Evolutionary conservation across 2,113 vertebrate species (phyloP).

Genomic region (Axis porcinus): DNA sequence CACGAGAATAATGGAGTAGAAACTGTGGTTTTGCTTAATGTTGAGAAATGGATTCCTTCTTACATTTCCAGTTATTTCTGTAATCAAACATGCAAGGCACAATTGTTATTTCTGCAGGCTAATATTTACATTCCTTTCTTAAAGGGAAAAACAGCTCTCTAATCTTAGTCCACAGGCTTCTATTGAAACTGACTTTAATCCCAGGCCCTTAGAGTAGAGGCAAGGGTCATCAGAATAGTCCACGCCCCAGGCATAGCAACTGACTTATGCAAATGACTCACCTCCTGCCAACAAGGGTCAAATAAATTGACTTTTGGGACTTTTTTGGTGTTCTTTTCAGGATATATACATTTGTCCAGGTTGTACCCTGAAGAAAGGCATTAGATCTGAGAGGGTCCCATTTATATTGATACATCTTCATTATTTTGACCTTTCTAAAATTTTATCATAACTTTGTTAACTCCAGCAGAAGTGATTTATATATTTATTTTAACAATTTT

Average conservation of each 20-base stretch:
- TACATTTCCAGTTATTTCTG: background rate
- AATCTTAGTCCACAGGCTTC: background rate
- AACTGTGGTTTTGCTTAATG: background rate
- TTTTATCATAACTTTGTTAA: background rate
- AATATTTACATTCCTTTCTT: background rate
- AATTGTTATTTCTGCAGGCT: background rate
- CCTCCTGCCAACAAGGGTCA: background rate
- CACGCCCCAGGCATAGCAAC: fast-evolving
- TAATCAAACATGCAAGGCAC: background rate
- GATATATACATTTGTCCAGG: background rate
- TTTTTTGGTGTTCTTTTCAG: background rate
- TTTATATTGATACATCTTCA: background rate
- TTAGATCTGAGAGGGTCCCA: background rate
- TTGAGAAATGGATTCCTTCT: background rate
- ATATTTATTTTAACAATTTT: background rate
- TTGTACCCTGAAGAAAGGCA: background rate
- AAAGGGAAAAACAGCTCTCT: background rate
- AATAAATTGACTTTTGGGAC: background rate
- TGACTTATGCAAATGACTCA: background rate
- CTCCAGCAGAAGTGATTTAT: background rate
- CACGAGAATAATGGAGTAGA: background rate
- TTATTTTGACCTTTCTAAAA: background rate
- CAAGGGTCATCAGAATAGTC: background rate
- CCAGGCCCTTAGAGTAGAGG: background rate
- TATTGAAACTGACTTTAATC: background rate